Evolutionary conservation across 1,140 invertebrate genomes (phyloP).

Genomic region (Hycleus phaleratus): DNA sequence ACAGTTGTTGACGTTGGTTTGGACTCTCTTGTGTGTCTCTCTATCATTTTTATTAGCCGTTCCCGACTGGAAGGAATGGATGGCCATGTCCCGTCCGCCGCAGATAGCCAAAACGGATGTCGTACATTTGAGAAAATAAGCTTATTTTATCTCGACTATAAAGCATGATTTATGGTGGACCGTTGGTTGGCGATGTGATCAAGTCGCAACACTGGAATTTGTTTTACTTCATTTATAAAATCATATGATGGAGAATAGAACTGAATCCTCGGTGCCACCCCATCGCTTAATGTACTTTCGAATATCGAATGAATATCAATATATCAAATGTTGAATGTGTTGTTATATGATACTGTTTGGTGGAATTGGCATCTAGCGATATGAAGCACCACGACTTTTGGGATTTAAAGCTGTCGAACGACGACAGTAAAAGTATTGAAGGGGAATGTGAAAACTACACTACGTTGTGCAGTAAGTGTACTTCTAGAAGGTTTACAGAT

Average conservation of each 20-base stretch:
- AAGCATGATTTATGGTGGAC: constrained; percentile 35
- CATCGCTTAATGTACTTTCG: constrained; percentile 2
- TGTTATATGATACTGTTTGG: constrained; percentile 29
- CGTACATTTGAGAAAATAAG: constrained; percentile 40
- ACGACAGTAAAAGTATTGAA: too few species aligned
- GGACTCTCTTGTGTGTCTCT: too few species aligned
- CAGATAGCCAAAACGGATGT: constrained; percentile 39
- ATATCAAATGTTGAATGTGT: constrained; percentile 17
- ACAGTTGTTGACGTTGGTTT: too few species aligned
- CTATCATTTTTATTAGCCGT: too few species aligned
- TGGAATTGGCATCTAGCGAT: constrained; percentile 31
- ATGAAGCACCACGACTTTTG: constrained; percentile 32
- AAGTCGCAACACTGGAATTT: constrained; percentile 21
- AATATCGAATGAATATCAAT: constrained; percentile 18
- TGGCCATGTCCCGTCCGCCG: neutral
- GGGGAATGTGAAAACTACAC: too few species aligned
- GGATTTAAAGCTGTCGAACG: constrained; percentile 1
- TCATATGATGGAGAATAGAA: constrained; percentile 13
- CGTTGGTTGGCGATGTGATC: constrained; percentile 16
- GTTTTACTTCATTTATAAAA: constrained; percentile 34
- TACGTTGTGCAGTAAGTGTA: too few species aligned
- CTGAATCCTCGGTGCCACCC: constrained; percentile 22
- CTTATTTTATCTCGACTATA: constrained; percentile 38
- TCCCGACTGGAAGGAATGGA: too few species aligned
- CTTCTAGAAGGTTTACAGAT: too few species aligned